Base-by-base conservation (phyloP, 2,113 vertebrate species). In the Castor canadensis region DNA sequence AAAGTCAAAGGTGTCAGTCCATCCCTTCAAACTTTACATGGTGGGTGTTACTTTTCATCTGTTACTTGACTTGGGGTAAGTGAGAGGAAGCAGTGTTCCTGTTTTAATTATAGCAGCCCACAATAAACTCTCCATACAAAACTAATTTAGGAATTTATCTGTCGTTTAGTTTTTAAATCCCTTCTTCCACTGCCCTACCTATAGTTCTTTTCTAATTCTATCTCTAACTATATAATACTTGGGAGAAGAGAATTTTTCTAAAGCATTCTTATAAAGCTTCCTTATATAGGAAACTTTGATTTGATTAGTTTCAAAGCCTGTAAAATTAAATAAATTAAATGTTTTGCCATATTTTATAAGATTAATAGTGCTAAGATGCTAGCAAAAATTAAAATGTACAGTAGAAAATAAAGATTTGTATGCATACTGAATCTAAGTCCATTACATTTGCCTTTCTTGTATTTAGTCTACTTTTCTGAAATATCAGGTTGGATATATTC, bases 101-200 rank as follows among this genome's bases (percentile, higher is more conserved):
- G 30, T 71, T 94, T 95, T 83, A 80, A 79, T 96, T 47, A 80
- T 81, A 82, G 66, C 76, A 88, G 83, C 60, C 49, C 49, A 94
- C 40, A 62, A 9, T 87, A 52, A 94, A 49, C 45, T 82, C 89
- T 83, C 35, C 71, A n/a, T 40, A 54, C 5, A 95, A n/a, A 0
- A 56, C 49, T 26, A n/a, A 52, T 47, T 93, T 89, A 75, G 38
- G 38, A 93, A 13, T 26, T 32, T 49, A 71, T 67, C 9, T 47
- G 15, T 82, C 43, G 45, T 92, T 28, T 83, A 76, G 69, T 87
- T 95, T 91, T 95, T 91, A 96, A 88, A 75, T 77, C 22, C 75
- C 24, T 62, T 82, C 32, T 85, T 66, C 67, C 9, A 35, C 20
- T 96, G 20, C 19, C 26, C 13, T 89, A 47, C 16, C 49, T 62